Base-by-base conservation (phyloP, 2,888 invertebrate genomes). In the Lasioglossum marginatum region DNA sequence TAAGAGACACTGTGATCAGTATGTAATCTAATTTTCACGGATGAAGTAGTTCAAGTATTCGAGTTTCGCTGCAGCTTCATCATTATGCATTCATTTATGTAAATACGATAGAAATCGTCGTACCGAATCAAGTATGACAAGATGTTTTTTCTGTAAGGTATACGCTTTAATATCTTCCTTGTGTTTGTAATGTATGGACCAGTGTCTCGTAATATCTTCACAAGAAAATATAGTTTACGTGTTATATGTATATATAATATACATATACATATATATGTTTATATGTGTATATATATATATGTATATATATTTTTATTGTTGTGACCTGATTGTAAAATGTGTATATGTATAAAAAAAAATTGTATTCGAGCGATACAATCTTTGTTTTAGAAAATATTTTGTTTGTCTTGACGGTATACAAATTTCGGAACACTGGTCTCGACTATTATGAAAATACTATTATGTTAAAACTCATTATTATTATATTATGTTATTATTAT, bases 141-240 rank as follows among this genome's bases (percentile, higher is more conserved):
- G 31, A 85, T 81, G 86, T 87, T 91, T 90, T 70, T 90, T 86
- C 87, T 83, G 77, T 91, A 88, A 91, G 88, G 84, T 89, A 89
- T 85, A 88, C 86, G 90, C 89, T 91, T 91, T 90, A 91, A 91
- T 90, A 89, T 82, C 85, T 88, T 91, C 82, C 86, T 91, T 91
- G 89, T 92, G 92, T 93, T 93, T 93, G 89, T 92, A 91, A 92
- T 87, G 85, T 83, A 27, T 92, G 92, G 91, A 89, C 86, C 91
- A 92, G 86, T 81, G 86, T 85, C 82, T 63, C 81, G 81, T 45
- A 63, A 83, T 83, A 27, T 80, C 34, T 74, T 76, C 52, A 73
- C 52, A 16, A 23, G 23, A 70, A 78, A 60, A n/a, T 83, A 81
- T 85, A 83, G 34, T 71, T 74, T 63, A 63, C 14, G 43, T 45